Evolutionary conservation across 2,797 vertebrate genomes (phyloP), one percentile per base, ranked within the genome.

Genomic region (Argyrosomus regius): DNA sequence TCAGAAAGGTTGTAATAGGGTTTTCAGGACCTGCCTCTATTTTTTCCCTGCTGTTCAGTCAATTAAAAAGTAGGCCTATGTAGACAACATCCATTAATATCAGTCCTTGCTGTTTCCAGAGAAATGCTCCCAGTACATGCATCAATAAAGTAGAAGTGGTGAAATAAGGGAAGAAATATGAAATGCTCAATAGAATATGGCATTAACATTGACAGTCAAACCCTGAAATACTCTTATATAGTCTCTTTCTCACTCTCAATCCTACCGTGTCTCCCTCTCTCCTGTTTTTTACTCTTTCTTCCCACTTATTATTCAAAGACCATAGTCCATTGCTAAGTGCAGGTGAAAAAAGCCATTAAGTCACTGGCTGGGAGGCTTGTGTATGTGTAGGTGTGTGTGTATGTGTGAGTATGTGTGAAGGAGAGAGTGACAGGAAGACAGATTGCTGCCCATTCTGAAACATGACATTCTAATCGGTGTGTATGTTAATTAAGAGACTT

Each of bases 401-500:
- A 78, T 78, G 64, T 58, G 35, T 66, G 72, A 49, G 59, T 49
- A 64, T n/a, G 61, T 56, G 70, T 2, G 59, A 69, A 65, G 11
- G 73, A 60, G 66, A 64, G 81, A 86, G 75, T 96, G 96, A 96
- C 96, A 96, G 82, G 86, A 96, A 96, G 96, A 97, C 94, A 92
- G 93, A 97, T 97, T 94, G 88, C 90, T 77, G 78, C 94, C 91
- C 94, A 82, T 96, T 96, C 94, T 92, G 92, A 93, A 96, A 95
- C 89, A 91, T 96, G 95, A 96, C 95, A 95, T 94, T 95, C 91
- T 96, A 95, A 97, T 97, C 76, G 79, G 89, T 91, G 85, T 87
- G 87, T 93, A 92, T 95, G 95, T 93, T 96, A 95, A 96, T 96
- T 96, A 96, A 95, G 93, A 88, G 84, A 91, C 41, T 94, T 95